A percentile compares a stretch with the other conserved stretches of the same genome.
phyloP scores from a whole-genome alignment of 64 coral and sea anemone species.

The Actinia tenebrosa region DNA sequence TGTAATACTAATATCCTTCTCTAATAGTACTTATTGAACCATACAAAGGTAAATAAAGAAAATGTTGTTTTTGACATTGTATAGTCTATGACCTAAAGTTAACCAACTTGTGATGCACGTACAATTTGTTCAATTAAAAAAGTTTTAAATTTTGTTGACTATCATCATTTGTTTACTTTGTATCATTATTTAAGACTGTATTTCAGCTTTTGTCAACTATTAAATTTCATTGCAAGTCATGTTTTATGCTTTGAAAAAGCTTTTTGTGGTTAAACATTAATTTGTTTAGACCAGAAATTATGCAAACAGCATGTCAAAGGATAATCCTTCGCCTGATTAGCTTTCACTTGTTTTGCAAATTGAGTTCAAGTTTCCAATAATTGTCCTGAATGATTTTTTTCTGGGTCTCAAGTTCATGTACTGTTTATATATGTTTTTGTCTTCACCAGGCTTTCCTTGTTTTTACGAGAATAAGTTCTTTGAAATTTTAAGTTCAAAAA shows the following conservation, averaged over 20 bases:
- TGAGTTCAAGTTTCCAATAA: not conserved
- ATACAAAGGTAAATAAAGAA: not conserved
- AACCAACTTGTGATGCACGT: not conserved
- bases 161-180: too few species aligned
- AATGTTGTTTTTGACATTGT: not conserved
- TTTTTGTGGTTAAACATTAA: not conserved
- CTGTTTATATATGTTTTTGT: too few species aligned
- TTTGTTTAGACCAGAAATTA: not conserved
- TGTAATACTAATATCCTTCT: not conserved
- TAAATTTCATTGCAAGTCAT: not conserved
- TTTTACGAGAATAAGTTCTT: too few species aligned
- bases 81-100: not conserved
- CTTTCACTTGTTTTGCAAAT: not conserved
- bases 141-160: not conserved
- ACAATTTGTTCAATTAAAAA: not conserved
- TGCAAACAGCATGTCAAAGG: not conserved
- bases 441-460: too few species aligned
- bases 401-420: too few species aligned
- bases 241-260: not conserved
- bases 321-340: not conserved
- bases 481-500: too few species aligned
- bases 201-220: too few species aligned
- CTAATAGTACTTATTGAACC: not conserved
- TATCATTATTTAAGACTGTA: too few species aligned
- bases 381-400: not conserved